Evolutionary conservation across 2,888 invertebrate species (phyloP).

Genomic region (Oxyteleia sp.): DNA sequence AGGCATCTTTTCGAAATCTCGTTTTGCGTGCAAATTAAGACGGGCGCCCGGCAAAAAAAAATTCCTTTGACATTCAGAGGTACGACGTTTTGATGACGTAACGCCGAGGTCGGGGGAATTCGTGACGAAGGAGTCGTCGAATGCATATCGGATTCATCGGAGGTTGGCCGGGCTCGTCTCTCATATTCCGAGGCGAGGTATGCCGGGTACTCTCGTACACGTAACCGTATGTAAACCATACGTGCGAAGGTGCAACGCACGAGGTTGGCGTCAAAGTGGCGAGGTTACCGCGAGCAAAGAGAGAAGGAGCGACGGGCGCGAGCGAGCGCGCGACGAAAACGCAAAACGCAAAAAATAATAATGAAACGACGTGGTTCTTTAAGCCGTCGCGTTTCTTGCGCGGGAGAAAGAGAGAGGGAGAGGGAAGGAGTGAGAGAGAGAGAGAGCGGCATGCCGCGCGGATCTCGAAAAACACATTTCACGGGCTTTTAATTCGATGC

Average conservation of each 20-base stretch:
- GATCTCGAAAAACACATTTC: no score
- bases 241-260: conserved; percentile 68
- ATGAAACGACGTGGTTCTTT: conserved; percentile 31
- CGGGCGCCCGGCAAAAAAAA: conserved; percentile 28
- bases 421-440: no score
- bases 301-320: conserved; percentile 24
- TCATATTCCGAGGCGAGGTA: conserved; percentile 55
- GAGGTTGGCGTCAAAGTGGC: conserved; percentile 69
- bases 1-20: conserved; percentile 12
- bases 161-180: conserved; percentile 41
- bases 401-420: no score
- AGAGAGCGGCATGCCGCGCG: no score
- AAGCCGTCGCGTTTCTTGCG: no score
- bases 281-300: conserved; percentile 39
- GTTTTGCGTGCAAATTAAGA: conserved; percentile 48
- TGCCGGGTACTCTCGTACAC: conserved; percentile 40
- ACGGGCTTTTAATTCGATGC: no score
- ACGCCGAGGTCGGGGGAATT: conserved; percentile 42
- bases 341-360: conserved; percentile 1
- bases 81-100: conserved; percentile 60
- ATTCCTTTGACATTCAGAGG: conserved; percentile 64
- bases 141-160: conserved; percentile 62
- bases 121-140: conserved; percentile 47
- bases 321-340: conserved; percentile 17
- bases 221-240: conserved; percentile 67